Evolutionary conservation across 2,797 vertebrate species (phyloP), one percentile per base, ranked within the genome.

Genomic region (Pogonophryne albipinna): DNA sequence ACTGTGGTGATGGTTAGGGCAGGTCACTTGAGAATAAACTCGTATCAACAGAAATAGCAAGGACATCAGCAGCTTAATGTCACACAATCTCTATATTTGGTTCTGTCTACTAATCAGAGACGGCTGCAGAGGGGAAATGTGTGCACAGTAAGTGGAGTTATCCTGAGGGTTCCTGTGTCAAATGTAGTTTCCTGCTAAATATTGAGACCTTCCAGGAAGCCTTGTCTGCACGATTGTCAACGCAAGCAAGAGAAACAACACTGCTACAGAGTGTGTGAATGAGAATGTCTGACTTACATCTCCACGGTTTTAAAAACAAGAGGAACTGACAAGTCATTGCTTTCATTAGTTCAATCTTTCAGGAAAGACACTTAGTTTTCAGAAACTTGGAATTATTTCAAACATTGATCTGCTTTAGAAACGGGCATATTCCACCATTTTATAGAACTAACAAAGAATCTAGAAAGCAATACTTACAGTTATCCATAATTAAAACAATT

Each of bases 181-280:
- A 31, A 66, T 71, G 81, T 49, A 15, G 44, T 60, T 77, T 56
- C 52, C 15, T 64, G 57, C 45, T 19, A 20, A 76, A 80, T 45
- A 59, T 0, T 58, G 38, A 71, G 45, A 52, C 47, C 20, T 50
- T 38, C 13, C 44, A 27, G 27, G 27, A 4, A 46, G 58, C 10
- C 13, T 63, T 16, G 49, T 55, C n/a, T 13, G n/a, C 42, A n/a
- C 58, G n/a, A 59, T 19, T 34, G 4, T 60, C 69, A 71, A 3
- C 1, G 23, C 53, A 41, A 77, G 38, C 50, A 63, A 75, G 31
- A 69, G 23, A 69, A 66, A n/a, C 34, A n/a, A 56, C 60, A 74
- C 10, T 41, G 45, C 42, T 56, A 62, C 41, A 53, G 20, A 15
- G 41, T 74, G 10, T 42, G 34, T 42, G 34, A 51, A 81, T 44